Evolutionary conservation across 1,140 invertebrate species (phyloP), one percentile per base, ranked within the genome.

Genomic region (Bombus superbus): DNA sequence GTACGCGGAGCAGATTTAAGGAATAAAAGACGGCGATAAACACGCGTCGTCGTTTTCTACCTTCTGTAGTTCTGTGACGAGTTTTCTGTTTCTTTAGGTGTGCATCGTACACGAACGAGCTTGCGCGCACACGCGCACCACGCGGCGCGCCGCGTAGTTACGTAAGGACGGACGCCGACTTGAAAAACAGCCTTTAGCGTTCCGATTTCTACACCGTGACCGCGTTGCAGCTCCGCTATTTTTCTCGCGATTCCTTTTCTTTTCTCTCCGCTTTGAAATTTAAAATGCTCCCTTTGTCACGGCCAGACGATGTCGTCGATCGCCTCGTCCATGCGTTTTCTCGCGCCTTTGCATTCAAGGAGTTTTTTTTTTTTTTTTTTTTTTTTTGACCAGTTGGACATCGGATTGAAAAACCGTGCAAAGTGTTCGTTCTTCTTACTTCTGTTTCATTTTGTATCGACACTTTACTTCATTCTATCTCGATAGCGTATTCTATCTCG

Each of bases 121-220:
- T 1, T 32, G n/a, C 28, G 11, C 38, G 25, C 44, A 42, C 59
- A 18, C 15, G 9, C 25, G 28, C n/a, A 8, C 28, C 22, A n/a
- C 38, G n/a, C n/a, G 22, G 18, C 25, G 28, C n/a, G 22, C 40
- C 22, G 38, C 38, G n/a, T 18, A n/a, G 57, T 85, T 85, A 85
- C 71, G 83, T 81, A 85, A 85, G 42, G 3, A 57, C 68, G 44
- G 35, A 64, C 77, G 28, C 13, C 53, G 57, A 32, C 69, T 85
- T 53, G 47, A 74, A 81, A 66, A 81, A 74, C 69, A 53, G 44
- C 66, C 66, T 84, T 78, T 79, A 69, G 22, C 81, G 73, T 68
- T 57, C 35, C 62, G 73, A 83, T 83, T 77, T 83, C 73, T 76
- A 69, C 62, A 83, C 35, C 44, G 64, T 44, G 42, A 69, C 66